A percentile compares a stretch with the other conserved stretches of the same genome.
These are phyloP conservation scores for Benthochromis sp. DNA, from an alignment of 2,113 vertebrate genomes.

Conservation along the genomic window DNA sequence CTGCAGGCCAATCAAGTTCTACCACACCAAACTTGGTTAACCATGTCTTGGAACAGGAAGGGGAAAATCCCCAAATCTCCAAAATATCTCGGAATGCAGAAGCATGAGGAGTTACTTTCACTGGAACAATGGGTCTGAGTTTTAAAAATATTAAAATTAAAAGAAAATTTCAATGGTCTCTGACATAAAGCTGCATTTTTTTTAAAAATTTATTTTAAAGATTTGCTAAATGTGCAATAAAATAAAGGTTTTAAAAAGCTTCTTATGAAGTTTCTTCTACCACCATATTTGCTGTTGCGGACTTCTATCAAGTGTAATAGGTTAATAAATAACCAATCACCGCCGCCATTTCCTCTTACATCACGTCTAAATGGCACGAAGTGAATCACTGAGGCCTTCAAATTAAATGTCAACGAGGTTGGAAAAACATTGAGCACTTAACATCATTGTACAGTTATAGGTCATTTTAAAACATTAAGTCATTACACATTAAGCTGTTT, in stretches of 20 bases:
- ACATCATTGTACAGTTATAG: neutral
- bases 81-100: neutral
- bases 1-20: neutral
- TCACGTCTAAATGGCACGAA: neutral
- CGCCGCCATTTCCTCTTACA: neutral
- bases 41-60: neutral
- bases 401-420: neutral
- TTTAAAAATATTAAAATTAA: neutral
- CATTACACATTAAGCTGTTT: rapidly evolving
- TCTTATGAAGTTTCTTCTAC: rapidly evolving
- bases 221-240: neutral
- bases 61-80: rapidly evolving
- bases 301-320: neutral
- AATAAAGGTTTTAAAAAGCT: neutral
- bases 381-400: neutral
- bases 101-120: neutral
- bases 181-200: neutral
- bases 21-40: neutral
- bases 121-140: neutral
- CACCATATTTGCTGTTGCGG: neutral
- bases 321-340: neutral
- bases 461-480: neutral
- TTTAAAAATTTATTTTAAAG: rapidly evolving
- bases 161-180: neutral
- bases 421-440: neutral